These are phyloP conservation scores for Leucoptera coffeella DNA, from an alignment of 2,888 invertebrate genomes.

Conservation along the genomic window DNA sequence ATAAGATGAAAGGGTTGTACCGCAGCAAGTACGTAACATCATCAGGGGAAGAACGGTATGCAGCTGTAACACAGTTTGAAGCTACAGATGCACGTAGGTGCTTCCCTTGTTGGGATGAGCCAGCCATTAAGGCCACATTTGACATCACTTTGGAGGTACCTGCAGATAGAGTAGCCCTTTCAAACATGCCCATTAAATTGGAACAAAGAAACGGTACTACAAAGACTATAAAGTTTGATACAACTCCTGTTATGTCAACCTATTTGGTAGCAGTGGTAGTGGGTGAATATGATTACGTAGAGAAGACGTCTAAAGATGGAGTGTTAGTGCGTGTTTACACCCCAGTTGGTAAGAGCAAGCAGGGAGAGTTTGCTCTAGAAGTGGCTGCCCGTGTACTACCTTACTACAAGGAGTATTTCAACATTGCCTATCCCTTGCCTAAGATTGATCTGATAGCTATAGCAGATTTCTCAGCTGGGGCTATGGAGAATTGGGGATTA, in stretches of 20 bases:
- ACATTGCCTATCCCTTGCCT: constrained; percentile 89
- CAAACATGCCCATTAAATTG: constrained; percentile 78
- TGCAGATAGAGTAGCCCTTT: constrained; percentile 75
- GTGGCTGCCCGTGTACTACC: constrained; percentile 89
- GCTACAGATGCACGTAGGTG: constrained; percentile 86
- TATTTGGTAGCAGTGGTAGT: constrained; percentile 92
- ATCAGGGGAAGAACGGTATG: constrained; percentile 71
- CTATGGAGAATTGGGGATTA: constrained; percentile 98
- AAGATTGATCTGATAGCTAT: constrained; percentile 96
- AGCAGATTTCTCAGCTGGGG: constrained; percentile 90
- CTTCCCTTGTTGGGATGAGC: constrained; percentile 98
- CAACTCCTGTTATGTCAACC: constrained; percentile 91
- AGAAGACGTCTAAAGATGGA: constrained; percentile 76
- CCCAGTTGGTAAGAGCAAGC: constrained; percentile 85
- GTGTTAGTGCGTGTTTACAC: constrained; percentile 78
- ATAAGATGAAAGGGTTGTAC: constrained; percentile 94
- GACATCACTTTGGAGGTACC: constrained; percentile 82
- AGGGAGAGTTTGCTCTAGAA: constrained; percentile 86
- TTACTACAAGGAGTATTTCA: constrained; percentile 92
- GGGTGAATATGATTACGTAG: constrained; percentile 92
- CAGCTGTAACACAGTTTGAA: constrained; percentile 90
- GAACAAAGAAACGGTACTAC: constrained; percentile 37
- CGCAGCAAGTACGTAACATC: constrained; percentile 77
- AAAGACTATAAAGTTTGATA: constrained; percentile 64
- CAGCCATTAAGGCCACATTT: constrained; percentile 91